Conservation (phyloP, 1,140 invertebrate genomes). For the Orius insidiosus region DNA sequence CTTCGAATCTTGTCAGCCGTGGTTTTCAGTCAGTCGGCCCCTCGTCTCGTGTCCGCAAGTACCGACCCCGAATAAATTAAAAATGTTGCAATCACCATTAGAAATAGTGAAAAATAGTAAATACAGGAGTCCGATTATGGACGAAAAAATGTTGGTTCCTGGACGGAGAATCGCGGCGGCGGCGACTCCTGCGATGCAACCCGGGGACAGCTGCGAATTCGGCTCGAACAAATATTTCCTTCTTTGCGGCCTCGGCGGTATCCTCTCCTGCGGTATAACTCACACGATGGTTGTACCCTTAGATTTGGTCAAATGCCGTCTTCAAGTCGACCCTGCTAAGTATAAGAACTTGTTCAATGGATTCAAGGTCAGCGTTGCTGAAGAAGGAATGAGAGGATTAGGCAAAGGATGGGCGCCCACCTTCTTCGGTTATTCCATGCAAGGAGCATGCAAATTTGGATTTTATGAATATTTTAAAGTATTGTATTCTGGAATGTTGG, state of each 20-base stretch:
- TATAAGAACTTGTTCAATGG: constrained; percentile 52
- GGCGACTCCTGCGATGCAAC: constrained; percentile 23
- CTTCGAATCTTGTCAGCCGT: no score
- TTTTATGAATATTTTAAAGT: no score
- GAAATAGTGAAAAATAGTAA: constrained; percentile 56
- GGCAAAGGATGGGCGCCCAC: constrained; percentile 73
- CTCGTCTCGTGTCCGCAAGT: no score
- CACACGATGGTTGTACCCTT: constrained; percentile 56
- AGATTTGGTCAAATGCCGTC: constrained; percentile 60
- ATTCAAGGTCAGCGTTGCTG: constrained; percentile 42
- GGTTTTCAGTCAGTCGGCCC: no score
- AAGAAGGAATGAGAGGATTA: constrained; percentile 52
- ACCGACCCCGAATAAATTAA: constrained; percentile 15
- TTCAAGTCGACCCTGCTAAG: constrained; percentile 55
- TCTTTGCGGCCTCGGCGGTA: constrained; percentile 57
- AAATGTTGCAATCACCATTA: constrained; percentile 52
- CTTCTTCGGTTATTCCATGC: constrained; percentile 59
- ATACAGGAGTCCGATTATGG: constrained; percentile 29
- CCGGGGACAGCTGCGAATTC: constrained; percentile 37
- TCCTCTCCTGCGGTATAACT: constrained; percentile 59
- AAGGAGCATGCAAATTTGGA: constrained; percentile 47
- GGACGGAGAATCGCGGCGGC: constrained; percentile 39
- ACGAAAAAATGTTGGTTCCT: constrained; percentile 24
- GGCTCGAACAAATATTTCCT: constrained; percentile 56
- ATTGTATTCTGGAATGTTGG: constrained; percentile 48